Conservation (phyloP, 2,888 invertebrate species). For the Acrobasis repandana region DNA sequence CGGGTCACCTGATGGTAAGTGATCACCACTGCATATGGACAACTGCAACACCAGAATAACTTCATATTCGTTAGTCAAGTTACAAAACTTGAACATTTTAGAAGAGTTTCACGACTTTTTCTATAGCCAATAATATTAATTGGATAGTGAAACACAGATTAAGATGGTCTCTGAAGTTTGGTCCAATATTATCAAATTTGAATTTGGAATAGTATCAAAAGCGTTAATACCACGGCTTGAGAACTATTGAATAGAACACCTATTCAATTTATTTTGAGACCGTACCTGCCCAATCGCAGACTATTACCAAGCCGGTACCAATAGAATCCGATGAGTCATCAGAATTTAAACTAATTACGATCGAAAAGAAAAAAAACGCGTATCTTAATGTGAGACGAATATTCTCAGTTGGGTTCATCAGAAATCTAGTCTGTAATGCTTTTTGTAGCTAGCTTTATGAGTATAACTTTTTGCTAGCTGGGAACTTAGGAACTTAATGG, state of each 20-base stretch:
- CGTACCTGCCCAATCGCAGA: constrained; percentile 46
- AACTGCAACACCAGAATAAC: no score
- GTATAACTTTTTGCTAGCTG: constrained; percentile 31
- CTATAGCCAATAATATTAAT: no score
- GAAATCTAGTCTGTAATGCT: constrained; percentile 51
- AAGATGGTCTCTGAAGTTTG: no score
- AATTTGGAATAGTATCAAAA: no score
- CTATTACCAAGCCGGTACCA: constrained; percentile 58
- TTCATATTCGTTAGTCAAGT: no score
- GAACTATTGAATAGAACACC: neutral
- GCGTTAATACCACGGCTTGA: no score
- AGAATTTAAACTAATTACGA: constrained; percentile 80
- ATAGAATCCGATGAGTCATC: constrained; percentile 79
- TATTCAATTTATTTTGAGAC: constrained; percentile 41
- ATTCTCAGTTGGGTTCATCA: constrained; percentile 57
- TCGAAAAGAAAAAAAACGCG: constrained; percentile 60
- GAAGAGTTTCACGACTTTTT: no score
- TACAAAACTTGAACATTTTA: no score
- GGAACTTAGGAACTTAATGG: constrained; percentile 36
- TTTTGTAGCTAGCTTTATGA: constrained; percentile 36
- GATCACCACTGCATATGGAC: no score
- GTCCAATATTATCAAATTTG: no score
- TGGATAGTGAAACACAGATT: no score
- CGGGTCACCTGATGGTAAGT: no score
- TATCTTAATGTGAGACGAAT: constrained; percentile 66